A percentile compares a stretch with the other conserved stretches of the same genome.
Conservation (phyloP, 2,888 invertebrate species). For the Unio delphinus region DNA sequence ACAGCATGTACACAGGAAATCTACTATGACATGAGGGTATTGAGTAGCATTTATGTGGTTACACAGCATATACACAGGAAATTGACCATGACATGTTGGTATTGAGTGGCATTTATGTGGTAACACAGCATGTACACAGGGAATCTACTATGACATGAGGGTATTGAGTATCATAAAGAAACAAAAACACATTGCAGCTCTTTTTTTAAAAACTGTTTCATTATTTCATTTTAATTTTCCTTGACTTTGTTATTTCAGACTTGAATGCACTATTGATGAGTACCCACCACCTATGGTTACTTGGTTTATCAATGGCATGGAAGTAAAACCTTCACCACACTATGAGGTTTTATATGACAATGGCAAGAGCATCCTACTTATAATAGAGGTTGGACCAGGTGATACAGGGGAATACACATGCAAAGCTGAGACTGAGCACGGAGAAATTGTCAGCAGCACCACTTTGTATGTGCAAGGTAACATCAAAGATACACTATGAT, state of each 20-base stretch:
- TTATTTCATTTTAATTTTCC: constrained; percentile 2
- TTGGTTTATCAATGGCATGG: constrained; percentile 73
- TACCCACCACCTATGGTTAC: constrained; percentile 67
- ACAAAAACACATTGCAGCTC: no score
- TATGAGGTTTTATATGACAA: constrained; percentile 64
- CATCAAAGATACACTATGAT: background rate
- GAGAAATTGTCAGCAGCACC: constrained; percentile 95
- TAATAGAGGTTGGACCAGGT: constrained; percentile 78
- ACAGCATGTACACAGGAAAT: no score
- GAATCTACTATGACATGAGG: no score
- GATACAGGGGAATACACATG: constrained; percentile 98
- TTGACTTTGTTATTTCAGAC: constrained; percentile 37
- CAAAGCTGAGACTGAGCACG: constrained; percentile 91
- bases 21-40: no score
- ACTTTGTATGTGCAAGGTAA: constrained; percentile 77
- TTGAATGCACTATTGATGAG: constrained; percentile 65
- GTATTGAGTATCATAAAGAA: no score
- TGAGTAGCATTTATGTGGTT: no score
- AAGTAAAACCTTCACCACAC: constrained; percentile 68
- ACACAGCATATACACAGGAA: no score
- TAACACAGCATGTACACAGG: no score
- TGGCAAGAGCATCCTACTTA: constrained; percentile 62
- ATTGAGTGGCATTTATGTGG: no score
- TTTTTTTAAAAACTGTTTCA: background rate
- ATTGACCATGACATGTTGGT: no score